Conservation (phyloP, 2,888 invertebrate genomes). For the Cerastis rubricosa region DNA sequence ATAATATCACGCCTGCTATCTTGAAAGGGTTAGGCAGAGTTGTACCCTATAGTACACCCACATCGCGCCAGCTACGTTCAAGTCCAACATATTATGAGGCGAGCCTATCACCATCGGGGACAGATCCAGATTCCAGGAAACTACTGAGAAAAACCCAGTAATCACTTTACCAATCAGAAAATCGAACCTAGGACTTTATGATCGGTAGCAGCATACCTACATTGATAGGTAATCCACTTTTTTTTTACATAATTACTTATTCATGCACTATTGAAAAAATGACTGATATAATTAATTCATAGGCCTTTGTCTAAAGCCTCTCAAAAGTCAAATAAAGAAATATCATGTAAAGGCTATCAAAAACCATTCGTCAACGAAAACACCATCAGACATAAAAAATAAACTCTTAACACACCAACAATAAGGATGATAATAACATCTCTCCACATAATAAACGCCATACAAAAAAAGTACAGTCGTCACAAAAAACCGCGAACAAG, state of each 20-base stretch:
- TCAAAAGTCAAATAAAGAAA: background rate
- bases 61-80: too few relatives aligned
- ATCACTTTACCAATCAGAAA: background rate
- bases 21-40: background rate
- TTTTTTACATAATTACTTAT: background rate
- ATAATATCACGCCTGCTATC: background rate
- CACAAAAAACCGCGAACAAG: slow-evolving; percentile 58
- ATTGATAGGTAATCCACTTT: background rate
- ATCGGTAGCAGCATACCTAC: too few relatives aligned
- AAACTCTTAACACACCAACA: slow-evolving; percentile 33
- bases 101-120: too few relatives aligned
- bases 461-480: slow-evolving; percentile 56
- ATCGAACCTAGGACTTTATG: background rate
- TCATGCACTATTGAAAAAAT: background rate
- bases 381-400: slow-evolving; percentile 3
- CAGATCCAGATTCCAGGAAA: background rate
- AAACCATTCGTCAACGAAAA: slow-evolving; percentile 10
- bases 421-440: slow-evolving; percentile 32
- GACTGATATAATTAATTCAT: background rate
- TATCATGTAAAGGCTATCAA: background rate
- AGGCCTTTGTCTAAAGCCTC: background rate
- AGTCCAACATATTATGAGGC: too few relatives aligned
- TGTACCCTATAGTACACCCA: background rate
- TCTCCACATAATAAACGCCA: slow-evolving; percentile 7
- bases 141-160: background rate